Conservation (phyloP, 2,113 vertebrate genomes). For the Furnarius figulus region DNA sequence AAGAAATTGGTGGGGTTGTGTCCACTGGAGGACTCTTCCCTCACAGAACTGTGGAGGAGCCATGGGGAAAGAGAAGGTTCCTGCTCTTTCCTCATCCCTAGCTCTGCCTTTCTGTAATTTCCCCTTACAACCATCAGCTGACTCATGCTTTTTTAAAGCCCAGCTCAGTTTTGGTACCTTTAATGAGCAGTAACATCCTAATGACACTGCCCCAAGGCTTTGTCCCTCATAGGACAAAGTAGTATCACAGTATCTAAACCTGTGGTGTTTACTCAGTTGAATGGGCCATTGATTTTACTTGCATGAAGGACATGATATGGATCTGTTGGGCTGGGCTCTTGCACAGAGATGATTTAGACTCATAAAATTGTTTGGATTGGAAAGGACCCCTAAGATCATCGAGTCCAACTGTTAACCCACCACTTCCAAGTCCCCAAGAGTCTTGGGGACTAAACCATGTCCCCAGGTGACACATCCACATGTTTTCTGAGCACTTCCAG, state of each 20-base stretch:
- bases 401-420: fast-evolving
- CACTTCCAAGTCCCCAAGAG: not conserved
- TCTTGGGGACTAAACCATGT: not conserved
- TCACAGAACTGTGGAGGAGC: not conserved
- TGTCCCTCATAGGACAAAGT: not conserved
- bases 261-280: not conserved
- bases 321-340: not conserved
- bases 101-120: not conserved
- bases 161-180: not conserved
- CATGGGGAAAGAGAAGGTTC: not conserved
- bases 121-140: not conserved
- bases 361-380: not conserved
- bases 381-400: not conserved
- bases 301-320: not conserved
- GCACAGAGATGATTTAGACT: not conserved
- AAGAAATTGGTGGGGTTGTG: not conserved
- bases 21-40: not conserved
- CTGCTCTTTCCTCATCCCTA: not conserved
- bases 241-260: not conserved
- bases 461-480: not conserved
- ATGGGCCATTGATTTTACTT: not conserved
- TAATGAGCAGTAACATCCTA: not conserved
- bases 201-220: not conserved
- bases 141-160: not conserved
- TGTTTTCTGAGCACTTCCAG: not conserved